Evolutionary conservation across 2,113 vertebrate species (phyloP).

Genomic region (Muntiacus reevesi): DNA sequence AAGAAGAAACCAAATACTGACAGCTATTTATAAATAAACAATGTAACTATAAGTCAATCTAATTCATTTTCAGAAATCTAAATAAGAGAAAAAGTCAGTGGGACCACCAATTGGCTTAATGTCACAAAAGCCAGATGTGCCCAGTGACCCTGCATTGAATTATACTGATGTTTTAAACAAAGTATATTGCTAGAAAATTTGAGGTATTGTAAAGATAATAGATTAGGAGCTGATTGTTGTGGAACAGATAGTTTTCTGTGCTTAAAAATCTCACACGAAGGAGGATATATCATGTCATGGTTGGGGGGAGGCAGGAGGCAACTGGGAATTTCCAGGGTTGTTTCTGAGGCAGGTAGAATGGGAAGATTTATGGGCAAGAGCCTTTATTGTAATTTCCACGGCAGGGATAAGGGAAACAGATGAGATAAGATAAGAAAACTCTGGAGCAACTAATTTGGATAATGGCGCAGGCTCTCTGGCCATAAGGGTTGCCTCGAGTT

Average conservation of each 20-base stretch:
- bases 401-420: not conserved
- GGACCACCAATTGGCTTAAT: not conserved
- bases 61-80: not conserved
- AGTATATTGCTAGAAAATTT: not conserved
- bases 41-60: not conserved
- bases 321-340: fast-evolving
- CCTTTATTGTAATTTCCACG: fast-evolving
- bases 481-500: not conserved
- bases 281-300: not conserved
- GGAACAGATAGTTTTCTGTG: not conserved
- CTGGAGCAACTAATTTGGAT: not conserved
- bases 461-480: not conserved
- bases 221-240: not conserved
- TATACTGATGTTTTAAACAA: not conserved
- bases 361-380: not conserved
- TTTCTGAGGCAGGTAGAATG: not conserved
- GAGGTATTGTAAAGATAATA: not conserved
- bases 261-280: not conserved
- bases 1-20: not conserved
- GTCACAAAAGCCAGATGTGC: not conserved
- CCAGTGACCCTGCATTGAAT: not conserved
- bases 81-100: not conserved
- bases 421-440: fast-evolving
- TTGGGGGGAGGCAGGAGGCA: fast-evolving
- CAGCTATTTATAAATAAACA: not conserved